Conservation (phyloP, 1,140 invertebrate genomes). For the Drosophila navojoa region DNA sequence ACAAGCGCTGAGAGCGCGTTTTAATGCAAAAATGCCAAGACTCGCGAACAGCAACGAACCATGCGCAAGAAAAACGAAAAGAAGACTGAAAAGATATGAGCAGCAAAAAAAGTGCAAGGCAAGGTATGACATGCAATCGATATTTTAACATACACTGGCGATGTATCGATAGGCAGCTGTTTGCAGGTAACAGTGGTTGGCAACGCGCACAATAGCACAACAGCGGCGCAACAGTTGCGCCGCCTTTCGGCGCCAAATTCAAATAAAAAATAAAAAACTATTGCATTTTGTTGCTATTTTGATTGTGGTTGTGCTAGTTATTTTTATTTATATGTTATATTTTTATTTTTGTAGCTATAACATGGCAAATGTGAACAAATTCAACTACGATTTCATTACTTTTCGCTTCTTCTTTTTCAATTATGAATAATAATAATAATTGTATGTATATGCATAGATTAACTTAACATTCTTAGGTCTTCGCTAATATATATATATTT, state of each 20-base stretch:
- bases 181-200: slow-evolving; percentile 1
- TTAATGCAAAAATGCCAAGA: slow-evolving; percentile 49
- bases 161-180: slow-evolving; percentile 19
- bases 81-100: slow-evolving; percentile 39
- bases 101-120: slow-evolving; percentile 31
- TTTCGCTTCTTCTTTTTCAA: slow-evolving; percentile 1
- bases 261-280: background rate
- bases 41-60: slow-evolving; percentile 33
- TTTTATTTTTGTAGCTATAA: slow-evolving; percentile 41
- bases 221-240: slow-evolving; percentile 12
- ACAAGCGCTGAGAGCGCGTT: slow-evolving; percentile 47
- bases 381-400: slow-evolving; percentile 35
- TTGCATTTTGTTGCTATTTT: background rate
- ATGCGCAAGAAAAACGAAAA: slow-evolving; percentile 49
- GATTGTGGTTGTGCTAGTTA: slow-evolving; percentile 33
- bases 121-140: slow-evolving; percentile 10
- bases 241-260: background rate
- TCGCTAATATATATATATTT: slow-evolving; percentile 35
- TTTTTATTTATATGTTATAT: slow-evolving; percentile 39
- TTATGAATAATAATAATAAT: slow-evolving; percentile 50
- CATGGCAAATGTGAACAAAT: slow-evolving; percentile 46
- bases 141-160: background rate
- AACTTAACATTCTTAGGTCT: slow-evolving; percentile 79
- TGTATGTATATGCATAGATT: slow-evolving; percentile 42
- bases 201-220: slow-evolving; percentile 7